Base-by-base conservation (phyloP, 2,888 invertebrate genomes). In the Tetranychus piercei region DNA sequence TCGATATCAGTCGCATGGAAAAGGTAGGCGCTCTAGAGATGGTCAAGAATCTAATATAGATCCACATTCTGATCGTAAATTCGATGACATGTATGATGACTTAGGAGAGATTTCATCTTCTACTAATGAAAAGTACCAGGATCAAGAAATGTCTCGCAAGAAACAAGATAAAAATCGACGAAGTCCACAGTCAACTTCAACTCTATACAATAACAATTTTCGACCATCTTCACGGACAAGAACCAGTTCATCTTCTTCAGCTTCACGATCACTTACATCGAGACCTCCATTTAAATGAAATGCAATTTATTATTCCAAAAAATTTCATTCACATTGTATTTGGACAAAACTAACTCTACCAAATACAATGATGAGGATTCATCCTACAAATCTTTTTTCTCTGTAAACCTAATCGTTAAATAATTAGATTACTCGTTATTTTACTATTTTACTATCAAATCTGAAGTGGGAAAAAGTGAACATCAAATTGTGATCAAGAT, bases 41-140 rank as follows among this genome's bases (percentile, higher is more conserved):
- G 22, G 43, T n/a, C 70, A 74, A 71, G 55, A 71, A 8, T 71
- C 74, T 22, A 74, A 74, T 55, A 64, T 74, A 6, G n/a, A 15
- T n/a, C 71, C 74, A 1, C 71, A 71, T 65, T 64, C 72, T 8
- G 20, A 11, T 69, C 69, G 22, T 23, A 11, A 7, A 20, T 55
- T 7, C 9, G 15, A 55, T 55, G 9, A 55, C 3, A 55, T 15
- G 9, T 2, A 7, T 69, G 6, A 23, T 11, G 69, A 23, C 22
- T 34, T 23, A 23, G 34, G n/a, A 11, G 11, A 23, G 11, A 23
- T 20, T 23, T 22, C 9, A 22, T 69, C 69, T 11, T 7, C 22
- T 20, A 69, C n/a, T 11, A 22, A 69, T 11, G 69, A 20, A 22
- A 18, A 22, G 5, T 23, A 23, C 20, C 20, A 20, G 9, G 69